Base-by-base conservation (phyloP, 2,888 invertebrate genomes). In the Ormia ochracea region DNA sequence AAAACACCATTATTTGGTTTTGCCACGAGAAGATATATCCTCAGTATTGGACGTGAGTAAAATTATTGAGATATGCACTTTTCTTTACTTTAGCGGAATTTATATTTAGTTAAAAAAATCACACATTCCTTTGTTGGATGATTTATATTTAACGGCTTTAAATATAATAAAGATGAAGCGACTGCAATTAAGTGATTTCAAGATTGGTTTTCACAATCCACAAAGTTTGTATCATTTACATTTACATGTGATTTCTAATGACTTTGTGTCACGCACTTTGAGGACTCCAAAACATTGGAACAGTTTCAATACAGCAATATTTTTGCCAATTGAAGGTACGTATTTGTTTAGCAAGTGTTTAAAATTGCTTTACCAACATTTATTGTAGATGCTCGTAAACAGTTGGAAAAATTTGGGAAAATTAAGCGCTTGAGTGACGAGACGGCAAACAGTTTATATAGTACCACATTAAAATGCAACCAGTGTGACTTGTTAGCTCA, bases 211-310 rank as follows among this genome's bases (percentile, higher is more conserved):
- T 86, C 96, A 96, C 87, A 93, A 94, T 10, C 91, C 93, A 58
- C 94, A 96, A 0, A 95, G 94, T 84, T 94, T 96, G 95, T 92
- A 93, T 66, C 92, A 94, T 76, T 89, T 98, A 54, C 97, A 98
- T 88, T 91, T 98, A 87, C 97, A 98, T 87, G 93, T 96, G 0
- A 95, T 98, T 63, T 96, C 96, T 85, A 94, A 93, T 82, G 98
- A 98, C 87, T 96, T 97, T 91, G 91, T 94, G 82, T 96, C 96
- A 5, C 90, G 92, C 0, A 93, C 92, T 86, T 86, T 98, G 68
- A 97, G 96, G 90, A 96, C 92, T 0, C 95, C 94, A 89, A 91
- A 92, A 68, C 96, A 96, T 87, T 96, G 96, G 95, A 96, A 96
- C 88, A 95, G 94, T 80, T 98, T 96, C 85, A 96, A 93, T 7